Evolutionary conservation across 2,888 invertebrate genomes (phyloP), one percentile per base, ranked within the genome.

Genomic region (Euspilapteryx auroguttella): DNA sequence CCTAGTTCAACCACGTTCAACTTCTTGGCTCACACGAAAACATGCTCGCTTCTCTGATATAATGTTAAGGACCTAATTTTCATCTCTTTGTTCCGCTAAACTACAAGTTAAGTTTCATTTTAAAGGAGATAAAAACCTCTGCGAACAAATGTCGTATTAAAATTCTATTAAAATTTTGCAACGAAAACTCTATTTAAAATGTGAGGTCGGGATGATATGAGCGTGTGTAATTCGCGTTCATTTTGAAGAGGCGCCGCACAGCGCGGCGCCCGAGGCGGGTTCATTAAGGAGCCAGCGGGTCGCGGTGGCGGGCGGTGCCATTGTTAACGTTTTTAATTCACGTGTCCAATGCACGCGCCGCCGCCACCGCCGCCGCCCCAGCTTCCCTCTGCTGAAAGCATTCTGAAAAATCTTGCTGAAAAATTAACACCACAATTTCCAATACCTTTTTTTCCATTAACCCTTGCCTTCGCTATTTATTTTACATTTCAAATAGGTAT

Each of bases 271-370:
- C 37, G 47, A 48, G 48, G 45, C 43, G 44, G 44, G 55, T 66
- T 73, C 71, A 68, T 68, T 68, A 73, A 62, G 62, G 49, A 61
- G 52, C 55, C 48, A n/a, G n/a, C n/a, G 46, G 53, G 17, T 17
- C 17, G 17, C 17, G 8, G 17, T 8, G 5, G 51, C 57, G 63
- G 56, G 63, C 54, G 53, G 47, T 51, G 57, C 47, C 59, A 63
- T 68, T 73, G 71, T 71, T 64, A 69, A 59, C 63, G 61, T 61
- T 71, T 71, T 73, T 71, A 71, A 71, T 73, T 73, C 69, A 71
- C 59, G 68, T 73, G 71, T 73, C 73, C 61, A 51, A 48, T 53
- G 63, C 73, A 73, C 64, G 66, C 64, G 61, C 39, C 44, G 39
- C 54, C 51, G 50, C 49, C 44, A 44, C 35, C 17, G n/a, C n/a